These are phyloP conservation scores for Rambutsinella grinnellia DNA, from an alignment of 2,888 invertebrate species.

Conservation along the genomic window DNA sequence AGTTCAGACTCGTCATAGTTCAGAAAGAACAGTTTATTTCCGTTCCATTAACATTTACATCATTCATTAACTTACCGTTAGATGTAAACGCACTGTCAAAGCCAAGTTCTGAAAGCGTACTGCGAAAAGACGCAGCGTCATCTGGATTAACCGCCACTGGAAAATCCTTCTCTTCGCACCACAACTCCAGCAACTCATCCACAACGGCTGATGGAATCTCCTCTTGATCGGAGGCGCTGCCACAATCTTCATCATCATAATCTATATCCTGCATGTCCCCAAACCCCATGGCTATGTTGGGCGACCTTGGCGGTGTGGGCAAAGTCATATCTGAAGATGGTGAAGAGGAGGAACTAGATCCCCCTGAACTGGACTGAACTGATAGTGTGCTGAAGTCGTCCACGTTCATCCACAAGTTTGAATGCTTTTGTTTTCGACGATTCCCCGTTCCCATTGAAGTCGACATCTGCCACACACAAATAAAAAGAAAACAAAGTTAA, in stretches of 20 bases:
- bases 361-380: conserved; percentile 21
- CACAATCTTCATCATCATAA: conserved; percentile 42
- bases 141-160: conserved; percentile 32
- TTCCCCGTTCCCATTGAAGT: conserved; percentile 55
- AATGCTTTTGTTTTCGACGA: conserved; percentile 50
- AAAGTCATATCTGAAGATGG: conserved; percentile 51
- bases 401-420: conserved; percentile 49
- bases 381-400: conserved; percentile 42
- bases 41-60: not conserved
- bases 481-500: conserved; percentile 5
- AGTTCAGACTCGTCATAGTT: too few species aligned
- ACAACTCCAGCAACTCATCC: conserved; percentile 61
- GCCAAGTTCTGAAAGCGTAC: conserved; percentile 57
- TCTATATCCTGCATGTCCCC: conserved; percentile 38
- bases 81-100: conserved; percentile 52
- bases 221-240: too few species aligned
- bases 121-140: conserved; percentile 56
- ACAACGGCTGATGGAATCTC: conserved; percentile 56
- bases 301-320: conserved; percentile 62
- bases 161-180: conserved; percentile 54
- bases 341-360: conserved; percentile 29
- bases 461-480: conserved; percentile 39
- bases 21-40: not conserved
- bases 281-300: conserved; percentile 36
- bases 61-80: conserved; percentile 33